Evolutionary conservation across 2,797 vertebrate genomes (phyloP).

Genomic region (Alfaro cultratus): DNA sequence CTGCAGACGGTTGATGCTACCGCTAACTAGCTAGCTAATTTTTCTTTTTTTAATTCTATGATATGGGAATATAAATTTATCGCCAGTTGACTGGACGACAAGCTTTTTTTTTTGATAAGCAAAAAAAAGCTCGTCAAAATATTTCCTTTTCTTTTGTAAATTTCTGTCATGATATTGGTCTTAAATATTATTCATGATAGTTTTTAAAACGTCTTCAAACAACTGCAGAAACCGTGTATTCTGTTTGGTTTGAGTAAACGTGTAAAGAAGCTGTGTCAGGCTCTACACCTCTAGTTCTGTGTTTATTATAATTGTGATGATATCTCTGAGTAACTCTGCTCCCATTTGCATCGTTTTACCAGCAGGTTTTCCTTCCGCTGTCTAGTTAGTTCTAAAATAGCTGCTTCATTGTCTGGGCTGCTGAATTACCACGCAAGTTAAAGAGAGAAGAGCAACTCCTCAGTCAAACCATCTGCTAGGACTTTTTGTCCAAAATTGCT

Average conservation of each 20-base stretch:
- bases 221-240: not conserved
- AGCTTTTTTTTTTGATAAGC: too few relatives aligned
- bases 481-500: not conserved
- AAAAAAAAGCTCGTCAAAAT: not conserved
- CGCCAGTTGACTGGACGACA: too few relatives aligned
- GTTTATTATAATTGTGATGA: not conserved
- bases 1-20: too few relatives aligned
- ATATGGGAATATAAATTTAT: too few relatives aligned
- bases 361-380: not conserved
- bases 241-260: too few relatives aligned
- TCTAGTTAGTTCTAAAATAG: not conserved
- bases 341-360: not conserved
- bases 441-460: not conserved
- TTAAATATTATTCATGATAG: too few relatives aligned
- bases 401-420: not conserved
- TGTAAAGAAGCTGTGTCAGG: not conserved
- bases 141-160: too few relatives aligned
- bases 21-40: too few relatives aligned
- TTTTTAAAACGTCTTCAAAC: too few relatives aligned
- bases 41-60: too few relatives aligned
- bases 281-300: not conserved
- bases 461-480: not conserved
- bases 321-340: not conserved
- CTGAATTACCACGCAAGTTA: conserved; percentile 22
- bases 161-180: too few relatives aligned